Evolutionary conservation across 2,113 vertebrate species (phyloP), one percentile per base, ranked within the genome.

Genomic region (Tapirus terrestris): DNA sequence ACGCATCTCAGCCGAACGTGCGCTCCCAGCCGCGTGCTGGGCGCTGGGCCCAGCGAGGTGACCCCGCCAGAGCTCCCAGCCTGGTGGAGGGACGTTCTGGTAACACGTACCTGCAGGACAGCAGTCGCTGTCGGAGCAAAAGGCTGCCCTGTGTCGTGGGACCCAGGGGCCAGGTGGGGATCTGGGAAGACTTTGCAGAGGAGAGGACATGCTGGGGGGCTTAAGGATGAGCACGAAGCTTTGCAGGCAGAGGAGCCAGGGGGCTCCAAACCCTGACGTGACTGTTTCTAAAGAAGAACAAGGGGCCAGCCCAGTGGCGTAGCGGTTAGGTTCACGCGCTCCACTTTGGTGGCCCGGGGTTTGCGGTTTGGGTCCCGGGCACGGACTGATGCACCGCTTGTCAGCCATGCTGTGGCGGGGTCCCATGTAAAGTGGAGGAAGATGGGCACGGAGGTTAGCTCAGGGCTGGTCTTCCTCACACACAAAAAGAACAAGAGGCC

Each of bases 201-300:
- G 16, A 25, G 20, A 23, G 2, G 79, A 56, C 56, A 0, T 0
- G 14, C 16, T 4, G 12, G 43, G 29, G 25, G 36, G 1, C 43
- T 58, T 25, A 18, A 31, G 36, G 51, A 13, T 33, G 27, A 23
- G 2, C 0, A 12, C 1, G 17, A 51, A 63, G 67, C 18, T 96
- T 39, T 63, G 20, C 31, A 31, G 61, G 0, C 3, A n/a, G 31
- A 56, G 29, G 73, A 58, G 45, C 1, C 2, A 53, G 84, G 9
- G 23, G 1, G 6, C 2, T 3, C 18, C 48, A 48, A 48, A 48
- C 48, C 6, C 48, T 48, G 48, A 11, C 7, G 6, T 11, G 48
- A 61, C 16, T 29, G 18, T 33, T 73, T 21, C 16, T 6, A 31
- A 76, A 77, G 43, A 82, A 21, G 43, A 82, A 21, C 1, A 20